Conservation (phyloP, 1,140 invertebrate genomes). For the Drosophila murphyi region DNA sequence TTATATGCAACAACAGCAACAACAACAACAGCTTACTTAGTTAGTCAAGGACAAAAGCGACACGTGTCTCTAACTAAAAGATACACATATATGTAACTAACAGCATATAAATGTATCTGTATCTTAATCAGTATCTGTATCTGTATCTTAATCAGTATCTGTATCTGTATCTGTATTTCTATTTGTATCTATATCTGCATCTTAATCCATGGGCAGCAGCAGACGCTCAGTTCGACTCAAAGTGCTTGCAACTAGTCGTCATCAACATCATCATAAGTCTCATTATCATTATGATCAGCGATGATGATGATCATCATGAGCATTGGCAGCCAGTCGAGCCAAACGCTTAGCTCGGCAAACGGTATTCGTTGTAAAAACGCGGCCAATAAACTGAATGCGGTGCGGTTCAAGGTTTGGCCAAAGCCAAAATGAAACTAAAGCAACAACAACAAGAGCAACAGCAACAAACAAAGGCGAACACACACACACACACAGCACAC, state of each 20-base stretch:
- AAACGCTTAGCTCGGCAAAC: constrained; percentile 62
- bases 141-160: neutral
- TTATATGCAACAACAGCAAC: constrained; percentile 50
- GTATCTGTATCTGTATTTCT: constrained; percentile 6
- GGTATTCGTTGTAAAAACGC: constrained; percentile 84
- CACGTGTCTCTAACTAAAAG: constrained; percentile 20
- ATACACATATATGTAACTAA: neutral
- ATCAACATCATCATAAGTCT: neutral
- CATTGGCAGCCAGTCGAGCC: constrained; percentile 30
- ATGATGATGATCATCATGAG: constrained; percentile 18
- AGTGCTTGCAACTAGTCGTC: constrained; percentile 28
- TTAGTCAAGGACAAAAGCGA: constrained; percentile 25
- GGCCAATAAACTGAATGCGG: constrained; percentile 83
- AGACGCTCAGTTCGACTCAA: constrained; percentile 14
- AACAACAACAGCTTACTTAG: constrained; percentile 24
- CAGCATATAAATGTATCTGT: neutral
- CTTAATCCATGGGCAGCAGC: constrained; percentile 5
- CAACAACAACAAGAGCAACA: constrained; percentile 42
- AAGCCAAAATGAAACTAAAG: constrained; percentile 78
- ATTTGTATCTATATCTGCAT: constrained; percentile 13
- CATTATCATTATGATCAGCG: constrained; percentile 18
- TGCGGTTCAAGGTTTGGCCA: constrained; percentile 83
- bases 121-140: neutral
- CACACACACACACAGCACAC: too few relatives aligned
- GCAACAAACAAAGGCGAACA: constrained; percentile 31